phyloP scores from a whole-genome alignment of 2,113 vertebrate species.

The Spermophilus dauricus region DNA sequence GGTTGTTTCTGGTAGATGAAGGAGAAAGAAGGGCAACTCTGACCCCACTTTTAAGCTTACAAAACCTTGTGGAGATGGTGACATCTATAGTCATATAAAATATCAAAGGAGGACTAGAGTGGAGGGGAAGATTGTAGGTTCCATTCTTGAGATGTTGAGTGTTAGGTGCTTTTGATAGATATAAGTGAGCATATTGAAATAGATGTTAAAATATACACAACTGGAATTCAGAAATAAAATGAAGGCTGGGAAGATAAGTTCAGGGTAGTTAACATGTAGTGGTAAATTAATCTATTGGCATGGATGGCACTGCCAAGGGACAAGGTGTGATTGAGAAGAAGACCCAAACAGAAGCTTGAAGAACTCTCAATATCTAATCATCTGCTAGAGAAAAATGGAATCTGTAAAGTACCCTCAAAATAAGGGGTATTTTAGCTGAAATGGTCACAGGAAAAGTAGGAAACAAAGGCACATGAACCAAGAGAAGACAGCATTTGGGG shows the following conservation, averaged over 20 bases:
- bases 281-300: not conserved
- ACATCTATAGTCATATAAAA: not conserved
- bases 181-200: not conserved
- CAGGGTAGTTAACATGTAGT: not conserved
- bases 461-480: not conserved
- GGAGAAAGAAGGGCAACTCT: not conserved
- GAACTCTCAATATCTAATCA: constrained; percentile 44
- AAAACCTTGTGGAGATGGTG: not conserved
- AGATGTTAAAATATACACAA: not conserved
- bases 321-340: not conserved
- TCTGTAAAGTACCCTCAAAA: constrained; percentile 1
- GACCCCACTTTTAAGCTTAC: not conserved
- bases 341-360: not conserved
- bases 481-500: not conserved
- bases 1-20: not conserved
- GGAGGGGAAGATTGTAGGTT: not conserved
- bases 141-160: constrained; percentile 21
- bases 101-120: not conserved
- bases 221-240: constrained; percentile 38
- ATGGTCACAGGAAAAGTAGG: not conserved
- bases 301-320: not conserved
- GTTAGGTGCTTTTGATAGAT: not conserved
- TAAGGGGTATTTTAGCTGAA: not conserved
- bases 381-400: constrained; percentile 3
- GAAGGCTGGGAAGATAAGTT: not conserved